A percentile compares a stretch with the other conserved stretches of the same genome.
phyloP scores from a whole-genome alignment of 2,888 invertebrate genomes.

The Drosophila neotestacea region DNA sequence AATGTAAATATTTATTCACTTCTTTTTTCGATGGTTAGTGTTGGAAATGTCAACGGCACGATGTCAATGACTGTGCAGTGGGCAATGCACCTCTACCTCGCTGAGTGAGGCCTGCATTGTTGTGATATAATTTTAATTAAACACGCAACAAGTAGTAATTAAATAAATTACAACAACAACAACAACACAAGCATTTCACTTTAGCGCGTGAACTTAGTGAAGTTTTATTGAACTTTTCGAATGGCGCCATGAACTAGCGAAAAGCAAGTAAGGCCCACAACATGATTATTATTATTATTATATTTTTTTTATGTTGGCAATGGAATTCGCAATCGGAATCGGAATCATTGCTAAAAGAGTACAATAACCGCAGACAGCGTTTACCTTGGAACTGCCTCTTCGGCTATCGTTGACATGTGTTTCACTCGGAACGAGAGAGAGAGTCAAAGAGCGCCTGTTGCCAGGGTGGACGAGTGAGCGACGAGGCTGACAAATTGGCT shows the following conservation, averaged over 20 bases:
- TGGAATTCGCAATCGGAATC: constrained; percentile 35
- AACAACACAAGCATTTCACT: constrained; percentile 46
- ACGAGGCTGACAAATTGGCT: constrained; percentile 34
- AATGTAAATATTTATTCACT: constrained; percentile 56
- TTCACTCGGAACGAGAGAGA: constrained; percentile 27
- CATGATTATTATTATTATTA: constrained; percentile 1
- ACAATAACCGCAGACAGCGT: constrained; percentile 61
- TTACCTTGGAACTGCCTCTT: constrained; percentile 49
- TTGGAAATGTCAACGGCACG: constrained; percentile 56
- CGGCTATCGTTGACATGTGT: constrained; percentile 47
- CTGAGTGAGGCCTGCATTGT: constrained; percentile 8
- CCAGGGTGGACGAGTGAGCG: background rate
- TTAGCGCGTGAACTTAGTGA: constrained; percentile 48
- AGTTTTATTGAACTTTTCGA: constrained; percentile 72
- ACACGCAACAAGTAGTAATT: constrained; percentile 59
- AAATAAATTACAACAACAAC: constrained; percentile 48
- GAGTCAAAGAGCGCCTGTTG: background rate
- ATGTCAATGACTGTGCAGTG: constrained; percentile 53
- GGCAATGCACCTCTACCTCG: constrained; percentile 45
- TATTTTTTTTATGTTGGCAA: constrained; percentile 43
- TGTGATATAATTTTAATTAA: constrained; percentile 62
- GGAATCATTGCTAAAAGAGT: constrained; percentile 62
- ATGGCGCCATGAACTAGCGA: constrained; percentile 53
- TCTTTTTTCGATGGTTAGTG: constrained; percentile 8
- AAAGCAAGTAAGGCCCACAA: constrained; percentile 10